These are phyloP conservation scores for Habrosyne pyritoides DNA, from an alignment of 2,888 invertebrate genomes.

Conservation along the genomic window DNA sequence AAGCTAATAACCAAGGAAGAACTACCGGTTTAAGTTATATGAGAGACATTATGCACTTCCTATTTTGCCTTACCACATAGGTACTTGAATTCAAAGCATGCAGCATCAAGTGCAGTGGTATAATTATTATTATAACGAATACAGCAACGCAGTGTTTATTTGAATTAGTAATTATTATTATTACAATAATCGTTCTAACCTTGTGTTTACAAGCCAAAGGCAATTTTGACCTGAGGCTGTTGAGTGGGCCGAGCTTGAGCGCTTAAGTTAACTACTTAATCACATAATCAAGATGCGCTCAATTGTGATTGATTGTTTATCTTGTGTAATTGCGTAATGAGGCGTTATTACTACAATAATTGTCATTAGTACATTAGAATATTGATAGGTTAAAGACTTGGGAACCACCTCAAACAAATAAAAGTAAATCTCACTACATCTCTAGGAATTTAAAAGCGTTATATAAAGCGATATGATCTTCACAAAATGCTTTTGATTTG, in stretches of 20 bases:
- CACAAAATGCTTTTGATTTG: too few relatives aligned
- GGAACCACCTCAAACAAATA: neutral
- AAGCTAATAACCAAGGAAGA: neutral
- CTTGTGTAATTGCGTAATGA: slow-evolving; percentile 52
- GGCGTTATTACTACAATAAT: slow-evolving; percentile 43
- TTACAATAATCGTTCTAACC: slow-evolving; percentile 28
- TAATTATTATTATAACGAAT: slow-evolving; percentile 23
- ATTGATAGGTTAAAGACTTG: neutral
- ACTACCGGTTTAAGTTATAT: neutral
- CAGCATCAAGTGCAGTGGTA: slow-evolving; percentile 15
- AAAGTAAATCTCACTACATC: too few relatives aligned
- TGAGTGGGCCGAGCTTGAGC: slow-evolving; percentile 29
- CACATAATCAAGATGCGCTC: slow-evolving; percentile 66
- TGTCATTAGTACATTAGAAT: slow-evolving; percentile 21
- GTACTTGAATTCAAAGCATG: neutral
- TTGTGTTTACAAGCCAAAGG: slow-evolving; percentile 26
- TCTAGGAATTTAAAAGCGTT: too few relatives aligned
- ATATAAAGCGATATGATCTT: too few relatives aligned
- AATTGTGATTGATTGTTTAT: slow-evolving; percentile 59
- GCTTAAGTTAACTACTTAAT: slow-evolving; percentile 60
- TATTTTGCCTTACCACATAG: neutral
- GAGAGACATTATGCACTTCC: neutral
- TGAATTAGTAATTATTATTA: slow-evolving; percentile 32
- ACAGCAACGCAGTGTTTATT: slow-evolving; percentile 25
- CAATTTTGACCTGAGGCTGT: slow-evolving; percentile 24